Percentiles rank a stretch among this genome's conserved stretches.
These are phyloP conservation scores for Sebastes cheni DNA, from an alignment of 2,797 vertebrate species.

Conservation along the genomic window DNA sequence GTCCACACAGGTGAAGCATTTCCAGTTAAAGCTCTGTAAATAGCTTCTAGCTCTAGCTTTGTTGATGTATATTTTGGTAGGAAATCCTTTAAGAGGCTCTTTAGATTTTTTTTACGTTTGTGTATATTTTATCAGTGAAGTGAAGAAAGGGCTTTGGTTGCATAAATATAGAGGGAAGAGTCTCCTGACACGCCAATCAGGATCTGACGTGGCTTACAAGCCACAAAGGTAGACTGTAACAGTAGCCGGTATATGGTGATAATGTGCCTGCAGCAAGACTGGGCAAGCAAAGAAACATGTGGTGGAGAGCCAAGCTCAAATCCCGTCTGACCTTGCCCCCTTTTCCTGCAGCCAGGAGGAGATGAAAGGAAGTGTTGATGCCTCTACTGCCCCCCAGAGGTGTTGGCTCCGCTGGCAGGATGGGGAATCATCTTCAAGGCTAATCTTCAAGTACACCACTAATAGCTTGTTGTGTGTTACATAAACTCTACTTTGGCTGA, in stretches of 20 bases:
- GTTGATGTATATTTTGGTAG: constrained; percentile 38
- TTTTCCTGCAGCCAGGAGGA: constrained; percentile 63
- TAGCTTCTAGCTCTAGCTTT: constrained; percentile 15
- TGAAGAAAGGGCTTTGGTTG: constrained; percentile 41
- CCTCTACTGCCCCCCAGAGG: constrained; percentile 77
- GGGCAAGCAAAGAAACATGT: constrained; percentile 73
- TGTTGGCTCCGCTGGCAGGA: constrained; percentile 54
- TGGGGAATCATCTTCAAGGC: constrained; percentile 56
- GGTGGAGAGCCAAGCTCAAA: constrained; percentile 77
- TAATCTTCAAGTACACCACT: constrained; percentile 50
- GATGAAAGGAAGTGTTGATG: constrained; percentile 71
- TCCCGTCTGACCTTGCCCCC: constrained; percentile 77
- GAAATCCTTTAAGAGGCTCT: constrained; percentile 51
- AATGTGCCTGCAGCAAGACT: constrained; percentile 75
- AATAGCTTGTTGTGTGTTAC: constrained; percentile 45
- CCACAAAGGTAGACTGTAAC: constrained; percentile 70
- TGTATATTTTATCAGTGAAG: constrained; percentile 41
- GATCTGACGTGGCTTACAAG: constrained; percentile 44
- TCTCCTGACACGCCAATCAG: constrained; percentile 55
- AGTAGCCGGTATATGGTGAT: constrained; percentile 71
- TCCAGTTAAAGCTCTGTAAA: constrained; percentile 38
- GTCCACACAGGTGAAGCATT: constrained; percentile 31
- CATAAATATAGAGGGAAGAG: constrained; percentile 37
- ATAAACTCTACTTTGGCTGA: constrained; percentile 40
- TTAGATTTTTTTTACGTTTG: constrained; percentile 47